Evolutionary conservation across 1,140 invertebrate genomes (phyloP), one percentile per base, ranked within the genome.

Genomic region (Drosophila sturtevanti): DNA sequence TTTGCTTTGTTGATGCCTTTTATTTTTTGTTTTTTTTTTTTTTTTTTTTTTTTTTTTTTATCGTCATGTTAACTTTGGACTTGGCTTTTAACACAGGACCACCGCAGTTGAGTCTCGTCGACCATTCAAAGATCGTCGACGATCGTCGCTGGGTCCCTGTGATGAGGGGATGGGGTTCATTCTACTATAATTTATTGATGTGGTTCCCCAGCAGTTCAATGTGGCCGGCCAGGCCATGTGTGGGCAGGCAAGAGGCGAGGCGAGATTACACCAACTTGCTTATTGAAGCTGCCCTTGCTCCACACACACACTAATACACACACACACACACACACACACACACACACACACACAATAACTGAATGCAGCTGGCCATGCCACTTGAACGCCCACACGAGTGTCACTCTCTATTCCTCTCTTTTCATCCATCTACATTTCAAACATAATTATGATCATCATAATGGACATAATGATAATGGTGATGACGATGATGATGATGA

Each of bases 11-110:
- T 74, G 76, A 70, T 77, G 72, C 68, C 72, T 31, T 68, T 76
- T 72, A 77, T 71, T 77, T 79, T 89, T 89, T 89, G 68, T 72
- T 77, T 71, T 77, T 79, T 89, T 89, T 89, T 76, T 72, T 77
- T 71, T 77, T 79, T 89, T 89, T 89, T 76, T 72, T 77, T 71
- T 76, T 72, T 77, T 71, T 77, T 79, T 89, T 89, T 89, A 89
- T 89, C 79, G 80, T 63, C 85, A 89, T 89, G 84, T 89, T 89
- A 89, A 89, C 72, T 89, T 89, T 89, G 85, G 84, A 84, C 79
- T 75, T 89, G 84, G 84, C 84, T 89, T 87, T 89, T 89, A 87
- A 87, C 79, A 87, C 82, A 87, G 70, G 77, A 73, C 72, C 63
- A 65, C 73, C 72, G 59, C 65, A 58, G 62, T 77, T 62, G 59